Conservation (phyloP, 2,113 vertebrate species). For the Rostratula benghalensis region DNA sequence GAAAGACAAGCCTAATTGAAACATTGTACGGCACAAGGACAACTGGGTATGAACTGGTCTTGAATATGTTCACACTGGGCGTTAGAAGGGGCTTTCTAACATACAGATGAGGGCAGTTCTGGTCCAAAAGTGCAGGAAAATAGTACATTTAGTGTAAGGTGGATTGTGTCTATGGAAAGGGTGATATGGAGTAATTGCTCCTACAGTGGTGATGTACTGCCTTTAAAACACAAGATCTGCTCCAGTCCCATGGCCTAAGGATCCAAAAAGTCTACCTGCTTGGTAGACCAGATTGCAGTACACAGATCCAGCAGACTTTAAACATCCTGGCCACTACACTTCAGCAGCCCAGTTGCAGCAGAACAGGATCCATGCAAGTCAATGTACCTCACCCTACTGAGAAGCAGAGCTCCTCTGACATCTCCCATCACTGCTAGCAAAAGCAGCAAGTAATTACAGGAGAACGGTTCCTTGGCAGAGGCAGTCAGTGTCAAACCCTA, state of each 20-base stretch:
- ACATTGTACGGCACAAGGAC: neutral
- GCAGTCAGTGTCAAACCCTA: neutral
- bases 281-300: neutral
- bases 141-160: neutral
- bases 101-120: neutral
- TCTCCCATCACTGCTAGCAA: neutral
- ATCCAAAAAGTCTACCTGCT: neutral
- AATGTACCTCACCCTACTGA: neutral
- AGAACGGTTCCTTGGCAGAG: neutral
- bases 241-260: neutral
- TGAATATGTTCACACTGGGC: neutral
- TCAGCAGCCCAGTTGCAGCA: neutral
- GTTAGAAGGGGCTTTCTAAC: neutral
- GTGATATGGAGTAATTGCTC: neutral
- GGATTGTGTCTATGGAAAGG: neutral
- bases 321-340: neutral
- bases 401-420: neutral
- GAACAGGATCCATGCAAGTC: fast-evolving
- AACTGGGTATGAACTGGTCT: neutral
- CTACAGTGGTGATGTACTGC: neutral
- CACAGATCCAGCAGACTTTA: neutral
- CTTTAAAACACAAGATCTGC: neutral
- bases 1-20: neutral
- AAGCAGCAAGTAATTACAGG: neutral
- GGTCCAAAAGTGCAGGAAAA: neutral